phyloP scores from a whole-genome alignment of 2,113 vertebrate species.

The Arizona elegans region DNA sequence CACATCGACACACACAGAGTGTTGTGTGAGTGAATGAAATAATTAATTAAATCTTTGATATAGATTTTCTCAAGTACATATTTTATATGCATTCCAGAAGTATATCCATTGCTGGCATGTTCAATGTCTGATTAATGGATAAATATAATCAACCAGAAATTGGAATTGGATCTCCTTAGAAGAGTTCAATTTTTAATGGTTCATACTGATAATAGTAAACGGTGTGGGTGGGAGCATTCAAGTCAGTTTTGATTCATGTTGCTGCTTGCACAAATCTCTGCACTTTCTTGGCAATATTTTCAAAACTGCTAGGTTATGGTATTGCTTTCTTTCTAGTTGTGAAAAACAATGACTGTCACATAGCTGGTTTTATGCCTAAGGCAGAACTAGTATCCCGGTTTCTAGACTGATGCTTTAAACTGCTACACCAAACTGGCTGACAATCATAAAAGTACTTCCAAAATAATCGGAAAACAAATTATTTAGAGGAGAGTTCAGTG shows the following conservation, averaged over 20 bases:
- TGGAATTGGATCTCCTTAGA: neutral
- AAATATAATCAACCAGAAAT: neutral
- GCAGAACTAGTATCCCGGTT: neutral
- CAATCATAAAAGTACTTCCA: neutral
- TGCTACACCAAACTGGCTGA: neutral
- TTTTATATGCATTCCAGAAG: neutral
- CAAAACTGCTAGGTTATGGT: neutral
- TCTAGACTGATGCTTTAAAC: neutral
- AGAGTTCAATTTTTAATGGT: neutral
- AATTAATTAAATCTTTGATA: neutral
- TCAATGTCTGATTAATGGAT: neutral
- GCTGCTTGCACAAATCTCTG: neutral
- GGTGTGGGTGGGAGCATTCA: neutral
- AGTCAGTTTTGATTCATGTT: neutral
- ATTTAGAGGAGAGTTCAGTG: neutral
- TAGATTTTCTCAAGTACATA: neutral
- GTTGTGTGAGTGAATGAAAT: neutral
- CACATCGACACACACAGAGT: neutral
- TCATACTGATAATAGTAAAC: neutral
- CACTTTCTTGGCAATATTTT: neutral
- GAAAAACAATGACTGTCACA: neutral
- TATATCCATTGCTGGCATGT: neutral
- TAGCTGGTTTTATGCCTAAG: neutral
- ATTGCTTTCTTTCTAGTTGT: neutral
- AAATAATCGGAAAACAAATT: neutral